Conservation (phyloP, 2,888 invertebrate species). For the Ennomos erosarius region DNA sequence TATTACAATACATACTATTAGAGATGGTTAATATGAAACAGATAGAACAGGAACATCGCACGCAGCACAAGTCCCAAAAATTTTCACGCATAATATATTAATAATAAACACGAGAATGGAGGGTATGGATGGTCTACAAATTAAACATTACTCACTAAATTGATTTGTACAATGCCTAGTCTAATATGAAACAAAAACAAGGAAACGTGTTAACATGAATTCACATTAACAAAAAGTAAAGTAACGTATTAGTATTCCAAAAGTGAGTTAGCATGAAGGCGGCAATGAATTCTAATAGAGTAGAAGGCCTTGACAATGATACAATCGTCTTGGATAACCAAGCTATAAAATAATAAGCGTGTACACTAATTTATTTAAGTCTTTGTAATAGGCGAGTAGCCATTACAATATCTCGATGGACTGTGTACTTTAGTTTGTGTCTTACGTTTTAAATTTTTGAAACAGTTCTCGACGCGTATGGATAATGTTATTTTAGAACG, state of each 20-base stretch:
- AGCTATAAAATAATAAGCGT: conserved; percentile 57
- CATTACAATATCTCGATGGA: conserved; percentile 1
- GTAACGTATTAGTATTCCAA: conserved; percentile 70
- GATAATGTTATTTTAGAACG: no score
- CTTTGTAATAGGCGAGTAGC: conserved; percentile 13
- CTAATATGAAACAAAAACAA: conserved; percentile 42
- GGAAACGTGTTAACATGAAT: conserved; percentile 51
- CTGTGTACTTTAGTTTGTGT: neutral
- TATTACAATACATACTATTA: neutral
- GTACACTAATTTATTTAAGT: conserved; percentile 31
- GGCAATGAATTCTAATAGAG: conserved; percentile 77
- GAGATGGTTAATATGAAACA: neutral
- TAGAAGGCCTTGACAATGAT: conserved; percentile 77
- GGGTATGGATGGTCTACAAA: conserved; percentile 14
- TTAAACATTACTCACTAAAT: conserved; percentile 13
- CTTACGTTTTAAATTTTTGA: no score
- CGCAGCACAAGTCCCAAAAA: neutral
- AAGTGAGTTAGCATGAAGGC: conserved; percentile 69
- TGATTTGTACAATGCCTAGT: conserved; percentile 24
- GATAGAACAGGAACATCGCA: neutral
- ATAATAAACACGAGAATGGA: conserved; percentile 3
- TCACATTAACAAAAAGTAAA: conserved; percentile 59
- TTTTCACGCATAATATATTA: conserved; percentile 1
- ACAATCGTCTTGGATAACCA: conserved; percentile 66
- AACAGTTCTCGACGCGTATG: no score